Evolutionary conservation across 2,113 vertebrate genomes (phyloP).

Genomic region (Zootoca vivipara): DNA sequence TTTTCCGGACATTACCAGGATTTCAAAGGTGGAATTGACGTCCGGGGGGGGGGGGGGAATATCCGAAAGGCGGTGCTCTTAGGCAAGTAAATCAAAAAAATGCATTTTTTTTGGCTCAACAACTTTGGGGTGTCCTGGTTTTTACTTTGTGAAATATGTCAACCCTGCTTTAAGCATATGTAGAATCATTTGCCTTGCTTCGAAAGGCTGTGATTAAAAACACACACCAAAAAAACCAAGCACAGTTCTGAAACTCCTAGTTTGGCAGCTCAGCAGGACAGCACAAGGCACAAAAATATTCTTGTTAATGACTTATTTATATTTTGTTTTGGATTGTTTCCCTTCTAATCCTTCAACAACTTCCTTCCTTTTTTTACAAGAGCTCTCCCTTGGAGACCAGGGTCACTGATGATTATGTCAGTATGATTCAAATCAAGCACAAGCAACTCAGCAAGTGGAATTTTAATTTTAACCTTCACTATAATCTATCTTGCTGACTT

Average conservation of each 20-base stretch:
- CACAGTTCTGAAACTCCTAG: background rate
- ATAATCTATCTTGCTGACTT: background rate
- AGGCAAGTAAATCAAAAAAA: too few species aligned
- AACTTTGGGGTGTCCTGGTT: too few species aligned
- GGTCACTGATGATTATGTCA: background rate
- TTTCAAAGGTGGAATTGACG: too few species aligned
- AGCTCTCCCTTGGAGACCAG: background rate
- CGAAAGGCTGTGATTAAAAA: too few species aligned
- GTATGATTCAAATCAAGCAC: background rate
- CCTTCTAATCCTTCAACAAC: background rate
- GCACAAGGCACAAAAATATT: accelerated
- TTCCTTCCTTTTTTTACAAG: background rate
- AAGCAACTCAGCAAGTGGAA: background rate
- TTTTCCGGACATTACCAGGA: too few species aligned
- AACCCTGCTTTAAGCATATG: background rate
- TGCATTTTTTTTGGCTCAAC: too few species aligned
- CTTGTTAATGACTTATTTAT: background rate
- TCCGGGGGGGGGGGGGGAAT: too few species aligned
- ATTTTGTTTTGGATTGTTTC: background rate
- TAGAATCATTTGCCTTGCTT: background rate
- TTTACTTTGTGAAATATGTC: too few species aligned
- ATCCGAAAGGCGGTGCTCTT: too few species aligned
- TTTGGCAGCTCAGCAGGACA: background rate
- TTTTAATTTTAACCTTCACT: background rate
- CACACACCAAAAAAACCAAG: background rate